Evolutionary conservation across 2,888 invertebrate genomes (phyloP).

Genomic region (Syrphus vitripennis): DNA sequence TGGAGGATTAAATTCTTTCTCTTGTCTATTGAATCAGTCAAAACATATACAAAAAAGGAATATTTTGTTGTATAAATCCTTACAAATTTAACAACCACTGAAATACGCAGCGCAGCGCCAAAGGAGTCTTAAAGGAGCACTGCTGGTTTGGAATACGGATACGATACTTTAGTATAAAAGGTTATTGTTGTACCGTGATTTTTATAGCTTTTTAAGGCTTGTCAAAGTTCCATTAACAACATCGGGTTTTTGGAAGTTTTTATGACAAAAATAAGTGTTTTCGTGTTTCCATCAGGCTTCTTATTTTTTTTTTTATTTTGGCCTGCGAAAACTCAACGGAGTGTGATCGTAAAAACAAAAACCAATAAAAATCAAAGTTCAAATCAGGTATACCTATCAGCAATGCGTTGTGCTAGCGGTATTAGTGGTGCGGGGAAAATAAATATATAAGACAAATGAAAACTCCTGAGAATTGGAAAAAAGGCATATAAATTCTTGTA

Average conservation of each 20-base stretch:
- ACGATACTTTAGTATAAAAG: constrained; percentile 46
- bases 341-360: constrained; percentile 60
- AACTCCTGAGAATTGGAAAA: constrained; percentile 70
- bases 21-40: constrained; percentile 57
- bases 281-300: constrained; percentile 64
- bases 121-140: constrained; percentile 44
- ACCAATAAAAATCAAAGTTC: constrained; percentile 70
- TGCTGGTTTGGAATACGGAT: background rate
- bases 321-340: constrained; percentile 52
- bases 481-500: constrained; percentile 41
- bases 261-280: constrained; percentile 68
- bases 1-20: constrained; percentile 60
- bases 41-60: constrained; percentile 25
- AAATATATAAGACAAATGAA: constrained; percentile 60
- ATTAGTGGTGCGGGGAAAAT: background rate
- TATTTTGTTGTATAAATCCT: constrained; percentile 41
- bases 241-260: constrained; percentile 59
- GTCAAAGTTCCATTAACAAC: constrained; percentile 70
- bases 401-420: background rate
- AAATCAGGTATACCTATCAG: constrained; percentile 65
- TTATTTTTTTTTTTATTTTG: background rate
- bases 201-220: constrained; percentile 69
- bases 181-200: constrained; percentile 65
- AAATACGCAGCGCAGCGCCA: background rate
- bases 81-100: constrained; percentile 52